Evolutionary conservation across 2,797 vertebrate genomes (phyloP), one percentile per base, ranked within the genome.

Genomic region (Crotalus adamanteus): DNA sequence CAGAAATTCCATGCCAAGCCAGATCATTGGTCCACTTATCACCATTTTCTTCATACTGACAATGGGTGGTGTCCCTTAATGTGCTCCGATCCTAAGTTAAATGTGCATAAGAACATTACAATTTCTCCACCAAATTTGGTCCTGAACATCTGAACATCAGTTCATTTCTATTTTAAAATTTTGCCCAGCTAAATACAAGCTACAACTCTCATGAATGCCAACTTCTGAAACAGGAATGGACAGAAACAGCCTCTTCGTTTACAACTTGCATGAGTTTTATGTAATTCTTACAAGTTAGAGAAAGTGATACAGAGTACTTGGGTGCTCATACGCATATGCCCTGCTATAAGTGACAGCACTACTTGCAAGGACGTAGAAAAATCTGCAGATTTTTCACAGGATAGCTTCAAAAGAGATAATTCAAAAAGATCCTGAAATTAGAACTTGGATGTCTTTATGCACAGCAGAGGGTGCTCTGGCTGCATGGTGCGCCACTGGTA

Each of bases 391-490:
- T 69, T 53, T 87, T 60, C 5, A 37, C 53, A 69, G 6, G 16
- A 16, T 12, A 25, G 11, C 25, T 88, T 92, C 53, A 26, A 55
- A 86, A 55, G 28, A n/a, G 73, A 73, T 37, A 73, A 73, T 73
- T 73, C n/a, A 42, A 42, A 42, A 83, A 83, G 73, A 25, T 83
- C 37, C 42, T 12, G 20, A 47, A 83, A 83, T 83, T 25, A 90
- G 37, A 56, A 73, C 13, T 31, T 26, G 51, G 55, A 37, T 78
- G 31, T 60, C 73, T 18, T 4, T 37, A 88, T 22, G 60, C 89
- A 61, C 56, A 93, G 85, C 55, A 93, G 92, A 93, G 89, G 61
- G 89, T 87, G 85, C 89, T 90, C 42, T 7, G 65, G 6, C 20
- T 28, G 28, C 13, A 18, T 85, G 28, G 25, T 53, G n/a, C 18